Conservation (phyloP, 2,797 vertebrate genomes). For the Pelochelys cantorii region DNA sequence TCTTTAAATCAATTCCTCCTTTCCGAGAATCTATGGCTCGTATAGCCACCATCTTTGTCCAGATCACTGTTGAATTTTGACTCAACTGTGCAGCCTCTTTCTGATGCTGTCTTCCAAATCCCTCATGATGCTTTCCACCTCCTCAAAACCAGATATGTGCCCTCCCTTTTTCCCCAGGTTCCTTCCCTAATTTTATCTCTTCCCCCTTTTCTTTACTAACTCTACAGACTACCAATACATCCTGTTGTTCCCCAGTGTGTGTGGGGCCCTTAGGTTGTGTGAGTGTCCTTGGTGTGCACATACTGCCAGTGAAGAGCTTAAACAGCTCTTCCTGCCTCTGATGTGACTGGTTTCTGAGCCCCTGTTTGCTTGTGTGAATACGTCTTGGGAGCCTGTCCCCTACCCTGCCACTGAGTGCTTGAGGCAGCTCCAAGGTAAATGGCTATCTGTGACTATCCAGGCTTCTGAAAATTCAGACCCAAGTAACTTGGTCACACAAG, state of each 20-base stretch:
- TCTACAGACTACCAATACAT: not conserved
- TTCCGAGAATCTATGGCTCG: not conserved
- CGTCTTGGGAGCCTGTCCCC: not conserved
- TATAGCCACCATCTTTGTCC: not conserved
- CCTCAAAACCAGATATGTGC: not conserved
- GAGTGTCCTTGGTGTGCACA: not conserved
- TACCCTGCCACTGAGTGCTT: not conserved
- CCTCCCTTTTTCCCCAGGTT: not conserved
- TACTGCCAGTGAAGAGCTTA: not conserved
- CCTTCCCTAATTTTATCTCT: not conserved
- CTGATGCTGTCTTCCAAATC: not conserved
- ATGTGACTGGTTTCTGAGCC: not conserved
- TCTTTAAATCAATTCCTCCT: not conserved
- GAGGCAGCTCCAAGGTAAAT: not conserved
- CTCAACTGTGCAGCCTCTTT: not conserved
- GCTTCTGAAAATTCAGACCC: not conserved
- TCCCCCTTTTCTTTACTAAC: not conserved
- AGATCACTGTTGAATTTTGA: not conserved
- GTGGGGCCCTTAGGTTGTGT: not conserved
- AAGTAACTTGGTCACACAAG: not conserved
- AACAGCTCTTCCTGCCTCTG: not conserved
- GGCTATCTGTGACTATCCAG: not conserved
- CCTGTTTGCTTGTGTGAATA: not conserved
- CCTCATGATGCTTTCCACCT: not conserved
- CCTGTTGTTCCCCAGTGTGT: not conserved